These are phyloP conservation scores for Philereme vetulata DNA, from an alignment of 2,888 invertebrate genomes.

Conservation along the genomic window DNA sequence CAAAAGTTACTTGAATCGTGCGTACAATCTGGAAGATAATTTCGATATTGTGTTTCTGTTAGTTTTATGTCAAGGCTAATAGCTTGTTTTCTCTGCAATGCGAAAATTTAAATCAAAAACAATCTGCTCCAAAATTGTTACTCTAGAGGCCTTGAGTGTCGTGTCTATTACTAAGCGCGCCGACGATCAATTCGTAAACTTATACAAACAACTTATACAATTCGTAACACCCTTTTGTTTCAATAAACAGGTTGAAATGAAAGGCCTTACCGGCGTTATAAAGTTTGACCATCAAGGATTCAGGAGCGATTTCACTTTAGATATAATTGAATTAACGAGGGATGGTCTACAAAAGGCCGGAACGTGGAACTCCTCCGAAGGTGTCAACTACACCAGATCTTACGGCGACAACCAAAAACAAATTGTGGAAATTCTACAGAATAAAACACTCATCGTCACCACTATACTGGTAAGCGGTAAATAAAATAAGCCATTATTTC, in stretches of 20 bases:
- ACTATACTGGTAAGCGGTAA: constrained; percentile 91
- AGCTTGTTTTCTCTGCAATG: constrained; percentile 2
- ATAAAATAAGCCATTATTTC: constrained; percentile 51
- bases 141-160: too few relatives aligned
- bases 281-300: constrained; percentile 97
- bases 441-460: constrained; percentile 95
- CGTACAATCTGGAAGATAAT: background rate
- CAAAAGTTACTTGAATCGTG: background rate
- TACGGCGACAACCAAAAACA: constrained; percentile 93
- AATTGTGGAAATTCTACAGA: constrained; percentile 94
- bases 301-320: constrained; percentile 94
- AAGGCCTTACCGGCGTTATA: constrained; percentile 95
- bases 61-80: constrained; percentile 1
- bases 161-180: constrained; percentile 4
- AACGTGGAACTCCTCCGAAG: constrained; percentile 94
- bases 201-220: constrained; percentile 42
- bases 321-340: constrained; percentile 94
- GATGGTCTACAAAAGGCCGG: constrained; percentile 93
- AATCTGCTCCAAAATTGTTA: too few relatives aligned
- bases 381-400: constrained; percentile 93
- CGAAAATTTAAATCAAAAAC: constrained; percentile 8
- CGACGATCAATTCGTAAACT: constrained; percentile 35
- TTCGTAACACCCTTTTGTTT: constrained; percentile 49
- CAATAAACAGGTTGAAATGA: constrained; percentile 91
- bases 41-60: background rate